Conservation (phyloP, 2,888 invertebrate species). For the Acheta domesticus region DNA sequence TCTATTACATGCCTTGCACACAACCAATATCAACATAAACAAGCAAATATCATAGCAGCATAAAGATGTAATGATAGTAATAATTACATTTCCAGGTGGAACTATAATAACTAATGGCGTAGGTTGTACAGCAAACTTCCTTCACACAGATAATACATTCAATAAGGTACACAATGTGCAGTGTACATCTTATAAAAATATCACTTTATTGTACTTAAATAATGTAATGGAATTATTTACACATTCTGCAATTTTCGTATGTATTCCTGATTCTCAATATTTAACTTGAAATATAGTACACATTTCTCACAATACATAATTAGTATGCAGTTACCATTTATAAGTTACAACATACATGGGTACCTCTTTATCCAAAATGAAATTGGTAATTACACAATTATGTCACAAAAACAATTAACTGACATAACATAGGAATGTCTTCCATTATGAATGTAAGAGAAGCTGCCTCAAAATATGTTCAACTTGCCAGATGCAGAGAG, state of each 20-base stretch:
- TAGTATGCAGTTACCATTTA: background rate
- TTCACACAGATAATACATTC: constrained; percentile 4
- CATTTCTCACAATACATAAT: background rate
- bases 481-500: constrained; percentile 5
- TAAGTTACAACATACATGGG: background rate
- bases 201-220: constrained; percentile 18
- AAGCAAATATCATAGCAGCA: constrained; percentile 18
- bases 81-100: background rate
- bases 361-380: background rate
- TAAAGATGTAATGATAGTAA: background rate
- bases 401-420: background rate
- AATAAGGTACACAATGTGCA: constrained; percentile 3
- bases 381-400: background rate
- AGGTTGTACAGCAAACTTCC: background rate
- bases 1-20: constrained; percentile 18
- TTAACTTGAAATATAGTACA: background rate
- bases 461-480: background rate
- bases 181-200: constrained; percentile 1
- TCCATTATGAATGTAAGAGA: background rate
- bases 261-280: constrained; percentile 2
- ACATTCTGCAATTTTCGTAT: constrained; percentile 1
- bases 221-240: constrained; percentile 6
- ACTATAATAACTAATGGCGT: background rate
- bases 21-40: background rate
- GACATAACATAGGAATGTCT: constrained; percentile 4